phyloP scores from a whole-genome alignment of 23 tunicate species.

The Corella eumyota region DNA sequence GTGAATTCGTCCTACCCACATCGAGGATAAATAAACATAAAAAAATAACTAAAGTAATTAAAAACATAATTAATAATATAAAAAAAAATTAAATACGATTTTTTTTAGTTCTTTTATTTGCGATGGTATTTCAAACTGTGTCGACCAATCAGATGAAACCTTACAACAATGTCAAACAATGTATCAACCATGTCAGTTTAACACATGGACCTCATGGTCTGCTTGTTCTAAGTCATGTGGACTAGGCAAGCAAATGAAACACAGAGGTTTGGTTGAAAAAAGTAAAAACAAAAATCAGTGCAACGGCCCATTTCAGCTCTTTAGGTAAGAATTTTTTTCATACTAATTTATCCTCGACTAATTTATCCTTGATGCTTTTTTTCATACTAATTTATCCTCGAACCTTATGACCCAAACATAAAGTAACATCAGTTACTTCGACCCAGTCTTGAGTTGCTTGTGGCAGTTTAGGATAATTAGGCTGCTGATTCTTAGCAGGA shows the following conservation, averaged over 20 bases:
- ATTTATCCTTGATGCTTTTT: neutral
- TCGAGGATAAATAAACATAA: too few relatives aligned
- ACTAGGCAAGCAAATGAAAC: conserved; percentile 33
- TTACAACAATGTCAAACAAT: neutral
- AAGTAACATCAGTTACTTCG: too few relatives aligned
- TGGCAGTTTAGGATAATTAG: too few relatives aligned
- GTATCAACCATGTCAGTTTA: conserved; percentile 10
- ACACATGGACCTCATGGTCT: conserved; percentile 58
- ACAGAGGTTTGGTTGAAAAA: conserved; percentile 20
- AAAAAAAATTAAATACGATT: too few relatives aligned
- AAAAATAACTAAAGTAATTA: too few relatives aligned
- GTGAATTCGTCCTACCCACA: too few relatives aligned
- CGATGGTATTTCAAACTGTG: conserved; percentile 36
- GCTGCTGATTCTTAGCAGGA: too few relatives aligned
- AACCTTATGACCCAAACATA: too few relatives aligned
- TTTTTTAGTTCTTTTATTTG: too few relatives aligned
- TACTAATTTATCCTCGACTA: neutral
- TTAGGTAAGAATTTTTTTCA: conserved; percentile 13
- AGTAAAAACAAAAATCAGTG: conserved; percentile 4
- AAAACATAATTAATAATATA: too few relatives aligned
- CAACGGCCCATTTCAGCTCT: conserved; percentile 30
- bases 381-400: neutral
- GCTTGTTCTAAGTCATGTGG: conserved; percentile 55
- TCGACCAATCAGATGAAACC: conserved; percentile 40
- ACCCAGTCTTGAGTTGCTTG: too few relatives aligned